These are phyloP conservation scores for Rhombomys opimus DNA, from an alignment of 2,113 vertebrate genomes.

Conservation along the genomic window DNA sequence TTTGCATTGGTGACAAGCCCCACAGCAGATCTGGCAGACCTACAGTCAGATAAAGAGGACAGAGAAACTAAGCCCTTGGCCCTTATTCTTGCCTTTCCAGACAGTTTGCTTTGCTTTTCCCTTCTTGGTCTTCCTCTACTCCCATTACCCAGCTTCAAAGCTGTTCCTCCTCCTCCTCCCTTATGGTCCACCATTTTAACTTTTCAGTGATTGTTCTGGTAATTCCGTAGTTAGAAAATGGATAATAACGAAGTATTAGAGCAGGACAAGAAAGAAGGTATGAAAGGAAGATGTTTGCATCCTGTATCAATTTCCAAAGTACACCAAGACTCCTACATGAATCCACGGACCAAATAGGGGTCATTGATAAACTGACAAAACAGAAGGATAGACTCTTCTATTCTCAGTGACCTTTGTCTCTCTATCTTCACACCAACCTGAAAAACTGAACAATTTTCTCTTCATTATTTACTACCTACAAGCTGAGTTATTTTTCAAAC, in stretches of 20 bases:
- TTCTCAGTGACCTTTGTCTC: background rate
- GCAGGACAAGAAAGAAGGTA: slow-evolving; percentile 1
- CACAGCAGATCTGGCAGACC: slow-evolving; percentile 20
- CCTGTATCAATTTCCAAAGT: background rate
- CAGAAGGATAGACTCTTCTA: slow-evolving; percentile 32
- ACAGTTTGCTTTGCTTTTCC: background rate
- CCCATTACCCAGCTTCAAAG: slow-evolving; percentile 20
- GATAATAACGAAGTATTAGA: background rate
- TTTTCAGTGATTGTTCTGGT: background rate
- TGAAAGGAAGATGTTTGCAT: slow-evolving; percentile 19
- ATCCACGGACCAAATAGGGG: background rate
- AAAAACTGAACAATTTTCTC: background rate
- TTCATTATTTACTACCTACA: slow-evolving; percentile 47
- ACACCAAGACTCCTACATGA: slow-evolving; percentile 12
- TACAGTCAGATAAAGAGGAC: slow-evolving; percentile 54
- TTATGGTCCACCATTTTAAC: background rate
- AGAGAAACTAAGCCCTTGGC: slow-evolving; percentile 42
- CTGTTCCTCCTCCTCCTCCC: background rate
- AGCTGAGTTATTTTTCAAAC: slow-evolving; percentile 16
- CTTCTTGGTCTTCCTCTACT: slow-evolving; percentile 4
- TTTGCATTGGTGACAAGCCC: slow-evolving; percentile 23
- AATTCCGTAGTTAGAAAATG: slow-evolving; percentile 40
- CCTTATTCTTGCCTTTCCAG: slow-evolving; percentile 1
- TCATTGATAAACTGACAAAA: slow-evolving; percentile 41
- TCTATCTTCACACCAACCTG: slow-evolving; percentile 45